These are phyloP conservation scores for Struthidea cinerea DNA, from an alignment of 2,113 vertebrate genomes.

Conservation along the genomic window DNA sequence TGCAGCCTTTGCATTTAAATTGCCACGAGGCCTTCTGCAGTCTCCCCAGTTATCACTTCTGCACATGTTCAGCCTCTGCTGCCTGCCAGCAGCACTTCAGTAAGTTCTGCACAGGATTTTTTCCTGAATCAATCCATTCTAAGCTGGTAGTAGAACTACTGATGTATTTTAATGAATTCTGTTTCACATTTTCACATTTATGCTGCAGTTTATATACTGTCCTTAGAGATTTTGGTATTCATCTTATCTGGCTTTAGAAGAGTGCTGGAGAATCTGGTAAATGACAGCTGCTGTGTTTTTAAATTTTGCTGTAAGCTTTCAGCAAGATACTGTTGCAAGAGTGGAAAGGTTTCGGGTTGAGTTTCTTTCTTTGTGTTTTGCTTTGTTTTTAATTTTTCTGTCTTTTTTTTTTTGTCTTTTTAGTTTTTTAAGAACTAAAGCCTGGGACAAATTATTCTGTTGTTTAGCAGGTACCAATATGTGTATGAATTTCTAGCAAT, in stretches of 20 bases:
- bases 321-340: neutral
- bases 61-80: slow-evolving; percentile 46
- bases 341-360: neutral
- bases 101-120: slow-evolving; percentile 50
- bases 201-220: slow-evolving; percentile 41
- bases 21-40: slow-evolving; percentile 32
- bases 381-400: neutral
- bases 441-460: neutral
- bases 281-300: slow-evolving; percentile 43
- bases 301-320: slow-evolving; percentile 33
- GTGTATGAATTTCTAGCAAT: neutral
- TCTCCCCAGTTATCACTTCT: slow-evolving; percentile 46
- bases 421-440: neutral
- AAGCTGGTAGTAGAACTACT: slow-evolving; percentile 13
- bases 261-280: slow-evolving; percentile 32
- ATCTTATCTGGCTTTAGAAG: slow-evolving; percentile 44
- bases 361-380: neutral
- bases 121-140: slow-evolving; percentile 38
- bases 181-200: slow-evolving; percentile 49
- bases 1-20: slow-evolving; percentile 41
- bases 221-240: slow-evolving; percentile 54
- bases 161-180: slow-evolving; percentile 54
- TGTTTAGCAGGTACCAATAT: neutral
- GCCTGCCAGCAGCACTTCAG: slow-evolving; percentile 51
- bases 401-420: accelerated